Conservation (phyloP, 2,113 vertebrate genomes). For the Boulengeromyrus knoepffleri region DNA sequence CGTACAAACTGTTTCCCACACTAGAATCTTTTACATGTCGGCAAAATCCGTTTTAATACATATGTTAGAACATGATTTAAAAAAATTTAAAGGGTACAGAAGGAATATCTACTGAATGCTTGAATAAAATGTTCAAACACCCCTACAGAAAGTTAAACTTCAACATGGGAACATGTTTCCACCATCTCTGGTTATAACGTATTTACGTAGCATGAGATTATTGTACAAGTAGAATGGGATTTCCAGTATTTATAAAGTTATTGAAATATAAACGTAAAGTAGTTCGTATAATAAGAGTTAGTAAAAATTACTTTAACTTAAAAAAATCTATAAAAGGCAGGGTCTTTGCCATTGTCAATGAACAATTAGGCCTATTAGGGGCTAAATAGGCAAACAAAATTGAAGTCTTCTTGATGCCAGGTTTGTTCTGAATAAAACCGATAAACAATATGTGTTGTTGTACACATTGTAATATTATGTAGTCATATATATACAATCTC, state of each 20-base stretch:
- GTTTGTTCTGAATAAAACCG: neutral
- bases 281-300: neutral
- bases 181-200: neutral
- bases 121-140: neutral
- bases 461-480: neutral
- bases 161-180: neutral
- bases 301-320: neutral
- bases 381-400: neutral
- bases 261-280: neutral
- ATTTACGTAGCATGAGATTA: neutral
- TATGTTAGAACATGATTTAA: neutral
- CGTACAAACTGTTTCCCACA: neutral
- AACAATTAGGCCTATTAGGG: neutral
- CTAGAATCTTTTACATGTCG: neutral
- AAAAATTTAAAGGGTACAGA: neutral
- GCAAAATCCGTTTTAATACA: neutral
- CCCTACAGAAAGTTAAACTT: neutral
- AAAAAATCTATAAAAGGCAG: neutral
- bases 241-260: neutral
- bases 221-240: neutral
- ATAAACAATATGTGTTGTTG: neutral
- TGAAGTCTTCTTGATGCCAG: neutral
- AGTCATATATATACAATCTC: neutral
- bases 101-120: neutral
- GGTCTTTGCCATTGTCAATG: neutral